Base-by-base conservation (phyloP, 2,797 vertebrate species). In the Sebastes ruberrimus region DNA sequence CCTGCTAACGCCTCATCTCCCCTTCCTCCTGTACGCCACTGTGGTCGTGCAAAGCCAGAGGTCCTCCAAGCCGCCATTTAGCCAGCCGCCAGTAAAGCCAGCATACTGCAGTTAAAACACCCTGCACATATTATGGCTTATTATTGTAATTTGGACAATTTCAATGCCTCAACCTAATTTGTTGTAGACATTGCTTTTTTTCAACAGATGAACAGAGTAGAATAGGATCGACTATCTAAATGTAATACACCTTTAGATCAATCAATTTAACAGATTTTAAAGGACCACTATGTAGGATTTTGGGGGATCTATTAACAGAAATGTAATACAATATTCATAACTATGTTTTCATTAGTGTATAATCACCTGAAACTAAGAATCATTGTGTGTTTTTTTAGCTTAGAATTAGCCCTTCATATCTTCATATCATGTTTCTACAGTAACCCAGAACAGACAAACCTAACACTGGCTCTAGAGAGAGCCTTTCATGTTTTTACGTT, bases 11-110 rank as follows among this genome's bases (percentile, higher is more conserved):
- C 56, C 63, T 62, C 25, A 10, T 55, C 69, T 60, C 35, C 28
- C 11, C 0, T 1, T 52, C 22, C 53, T 72, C 33, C 60, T 57
- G 20, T 64, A 5, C 7, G 11, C 57, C 10, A 0, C 72, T 22
- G 22, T 27, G 55, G 55, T 32, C 25, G 30, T 74, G 61, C 55
- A 69, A 60, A 80, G 53, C 81, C 75, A 83, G 52, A 71, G 71
- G 67, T 80, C 22, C 63, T 85, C 10, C 6, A 67, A 28, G 74
- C 35, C 75, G 64, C 71, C 72, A 57, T 83, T 80, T 61, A 74
- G 71, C 42, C 49, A 57, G 18, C 32, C 9, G 0, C 76, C 65
- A 56, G 67, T 69, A 70, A 80, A 60, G 28, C 33, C 70, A 2
- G 10, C 30, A 23, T 66, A 53, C 64, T 33, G 64, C 65, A 62